Percentiles rank a stretch among this genome's conserved stretches.
These are phyloP conservation scores for Phaethornis superciliosus DNA, from an alignment of 2,113 vertebrate species.

Conservation along the genomic window DNA sequence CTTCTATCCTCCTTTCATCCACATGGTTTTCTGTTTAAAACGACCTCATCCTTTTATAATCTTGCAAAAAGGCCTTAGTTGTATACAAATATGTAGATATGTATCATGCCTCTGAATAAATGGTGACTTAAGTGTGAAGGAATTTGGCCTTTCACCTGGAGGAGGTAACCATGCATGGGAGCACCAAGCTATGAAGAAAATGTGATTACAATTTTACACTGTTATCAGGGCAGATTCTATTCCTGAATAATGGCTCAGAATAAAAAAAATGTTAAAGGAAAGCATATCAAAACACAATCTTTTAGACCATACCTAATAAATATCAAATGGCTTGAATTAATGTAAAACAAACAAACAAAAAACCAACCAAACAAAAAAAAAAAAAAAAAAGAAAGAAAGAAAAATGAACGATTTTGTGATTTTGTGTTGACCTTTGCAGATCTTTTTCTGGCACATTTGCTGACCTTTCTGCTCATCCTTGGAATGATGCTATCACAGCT, in stretches of 20 bases:
- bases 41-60: background rate
- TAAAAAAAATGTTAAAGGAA: background rate
- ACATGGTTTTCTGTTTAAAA: background rate
- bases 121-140: background rate
- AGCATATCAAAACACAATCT: background rate
- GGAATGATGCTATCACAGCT: background rate
- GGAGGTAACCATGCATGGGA: background rate
- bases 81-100: background rate
- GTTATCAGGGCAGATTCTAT: background rate
- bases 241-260: background rate
- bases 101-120: background rate
- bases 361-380: too few species aligned
- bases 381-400: background rate
- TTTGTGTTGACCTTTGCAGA: background rate
- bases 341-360: background rate
- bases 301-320: background rate
- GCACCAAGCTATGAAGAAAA: background rate
- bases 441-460: background rate
- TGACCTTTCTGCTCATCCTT: background rate
- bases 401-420: background rate
- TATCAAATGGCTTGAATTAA: background rate
- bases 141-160: background rate
- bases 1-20: background rate
- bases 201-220: background rate
- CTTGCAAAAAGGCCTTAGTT: background rate